Evolutionary conservation across 2,888 invertebrate species (phyloP), one percentile per base, ranked within the genome.

Genomic region (Macrophya alboannulata): DNA sequence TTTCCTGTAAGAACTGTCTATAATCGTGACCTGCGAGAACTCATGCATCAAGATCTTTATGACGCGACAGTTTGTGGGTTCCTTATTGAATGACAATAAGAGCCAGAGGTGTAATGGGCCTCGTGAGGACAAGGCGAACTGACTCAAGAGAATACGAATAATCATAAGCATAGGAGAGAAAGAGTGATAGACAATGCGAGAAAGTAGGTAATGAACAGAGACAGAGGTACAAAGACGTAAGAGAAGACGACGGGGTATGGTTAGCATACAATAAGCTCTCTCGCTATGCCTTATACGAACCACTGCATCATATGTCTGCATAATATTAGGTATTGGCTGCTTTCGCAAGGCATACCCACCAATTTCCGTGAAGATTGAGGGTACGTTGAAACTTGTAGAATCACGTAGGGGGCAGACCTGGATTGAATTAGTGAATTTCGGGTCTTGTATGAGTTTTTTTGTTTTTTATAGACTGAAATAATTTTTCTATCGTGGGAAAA

Each of bases 201-300:
- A 55, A 51, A 77, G 77, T n/a, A 6, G 37, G 76, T 31, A 48
- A 31, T 12, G 31, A 15, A 48, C 37, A 55, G 31, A 55, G 55
- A 77, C 17, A n/a, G 3, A 10, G 37, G 12, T 17, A 31, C 21
- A 8, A 77, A 37, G 55, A 77, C 31, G 51, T 12, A n/a, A 77
- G 15, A 51, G 9, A 51, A 77, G 55, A 51, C 51, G 55, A 51
- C 51, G 77, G 77, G 51, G 77, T 25, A 55, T 77, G 51, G 77
- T 77, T 77, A 37, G 77, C 77, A 77, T 77, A 77, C 77, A 77
- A 77, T 77, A 37, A 77, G 45, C 74, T 21, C 21, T 45, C 45
- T 74, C 48, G 43, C 45, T 45, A 45, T 74, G 45, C 51, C 37
- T n/a, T n/a, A 31, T 55, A 43, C 37, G 37, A 15, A 37, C 17